Evolutionary conservation across 2,113 vertebrate genomes (phyloP).

Genomic region (Dolichallabes microphthalmus): DNA sequence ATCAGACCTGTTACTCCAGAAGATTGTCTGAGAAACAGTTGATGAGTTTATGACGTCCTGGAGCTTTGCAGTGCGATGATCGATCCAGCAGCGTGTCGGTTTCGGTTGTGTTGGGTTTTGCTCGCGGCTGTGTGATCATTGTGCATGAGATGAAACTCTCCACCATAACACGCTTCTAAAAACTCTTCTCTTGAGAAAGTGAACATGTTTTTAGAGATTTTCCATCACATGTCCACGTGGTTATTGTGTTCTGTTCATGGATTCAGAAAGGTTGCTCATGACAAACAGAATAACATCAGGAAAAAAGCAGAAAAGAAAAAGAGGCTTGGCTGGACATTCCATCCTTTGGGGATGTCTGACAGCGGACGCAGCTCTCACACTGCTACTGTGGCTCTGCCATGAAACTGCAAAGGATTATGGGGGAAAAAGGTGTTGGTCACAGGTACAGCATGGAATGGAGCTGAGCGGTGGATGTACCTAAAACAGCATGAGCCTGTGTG

Average conservation of each 20-base stretch:
- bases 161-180: conserved; percentile 20
- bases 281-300: conserved; percentile 55
- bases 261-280: conserved; percentile 23
- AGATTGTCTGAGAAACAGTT: neutral
- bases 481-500: conserved; percentile 65
- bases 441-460: conserved; percentile 59
- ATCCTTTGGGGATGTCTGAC: conserved; percentile 58
- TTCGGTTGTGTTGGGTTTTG: neutral
- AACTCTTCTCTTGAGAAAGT: conserved; percentile 35
- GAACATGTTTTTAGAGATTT: conserved; percentile 37
- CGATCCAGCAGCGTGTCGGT: neutral
- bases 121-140: neutral
- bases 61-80: neutral
- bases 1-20: neutral
- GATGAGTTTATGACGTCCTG: neutral
- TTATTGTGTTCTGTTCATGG: conserved; percentile 35
- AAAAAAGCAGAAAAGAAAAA: conserved; percentile 56
- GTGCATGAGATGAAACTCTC: conserved; percentile 1
- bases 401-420: conserved; percentile 53
- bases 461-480: conserved; percentile 39
- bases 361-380: conserved; percentile 62
- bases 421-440: neutral
- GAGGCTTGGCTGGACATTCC: conserved; percentile 67
- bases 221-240: conserved; percentile 23
- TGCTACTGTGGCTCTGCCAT: conserved; percentile 61